Percentiles rank a stretch among this genome's conserved stretches.
Conservation (phyloP, 1,140 invertebrate species). For the Micrasema minimum region DNA sequence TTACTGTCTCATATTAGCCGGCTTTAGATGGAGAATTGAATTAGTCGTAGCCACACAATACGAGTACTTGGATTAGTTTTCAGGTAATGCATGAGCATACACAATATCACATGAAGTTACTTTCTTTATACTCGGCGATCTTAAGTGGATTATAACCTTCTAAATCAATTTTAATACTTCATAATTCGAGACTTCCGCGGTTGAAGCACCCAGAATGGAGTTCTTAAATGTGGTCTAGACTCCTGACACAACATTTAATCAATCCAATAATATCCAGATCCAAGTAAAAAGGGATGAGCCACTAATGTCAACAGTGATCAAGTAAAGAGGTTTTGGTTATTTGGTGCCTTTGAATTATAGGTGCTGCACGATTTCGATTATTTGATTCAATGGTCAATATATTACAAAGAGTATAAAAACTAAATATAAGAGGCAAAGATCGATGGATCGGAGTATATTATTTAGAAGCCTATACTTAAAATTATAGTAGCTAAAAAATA, state of each 20-base stretch:
- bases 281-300: neutral
- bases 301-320: neutral
- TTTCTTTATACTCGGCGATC: constrained; percentile 45
- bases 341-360: neutral
- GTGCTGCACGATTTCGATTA: no score
- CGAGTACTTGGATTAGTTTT: no score
- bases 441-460: constrained; percentile 6
- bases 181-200: constrained; percentile 52
- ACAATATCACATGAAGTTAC: constrained; percentile 19
- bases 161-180: constrained; percentile 53
- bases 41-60: no score
- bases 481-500: neutral
- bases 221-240: constrained; percentile 24
- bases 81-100: no score
- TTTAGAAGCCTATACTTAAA: neutral
- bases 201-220: constrained; percentile 14
- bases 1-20: no score
- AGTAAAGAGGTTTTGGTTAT: neutral
- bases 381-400: constrained; percentile 7
- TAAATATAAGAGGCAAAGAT: constrained; percentile 1
- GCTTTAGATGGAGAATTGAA: no score
- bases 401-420: constrained; percentile 4
- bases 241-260: neutral
- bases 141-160: constrained; percentile 54
- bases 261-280: neutral